Percentiles rank a stretch among this genome's conserved stretches.
phyloP scores from a whole-genome alignment of 2,888 invertebrate genomes.

The Sinotaia quadrata region DNA sequence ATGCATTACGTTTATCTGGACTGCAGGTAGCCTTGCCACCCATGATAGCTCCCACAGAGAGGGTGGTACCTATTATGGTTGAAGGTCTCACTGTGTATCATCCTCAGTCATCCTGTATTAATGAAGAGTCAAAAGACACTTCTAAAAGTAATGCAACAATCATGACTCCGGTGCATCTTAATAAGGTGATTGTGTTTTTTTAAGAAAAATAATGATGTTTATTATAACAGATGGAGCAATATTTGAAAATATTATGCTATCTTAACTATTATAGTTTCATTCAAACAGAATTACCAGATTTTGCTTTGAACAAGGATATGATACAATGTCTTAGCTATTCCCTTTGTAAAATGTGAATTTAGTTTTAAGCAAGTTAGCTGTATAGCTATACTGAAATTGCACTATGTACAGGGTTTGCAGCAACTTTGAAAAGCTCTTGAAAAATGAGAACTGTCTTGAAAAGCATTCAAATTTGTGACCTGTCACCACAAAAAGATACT shows the following conservation, averaged over 20 bases:
- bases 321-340: no score
- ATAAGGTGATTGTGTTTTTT: slow-evolving; percentile 2
- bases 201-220: no score
- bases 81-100: slow-evolving; percentile 13
- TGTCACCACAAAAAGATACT: no score
- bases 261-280: not conserved
- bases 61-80: slow-evolving; percentile 52
- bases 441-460: no score
- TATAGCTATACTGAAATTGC: no score
- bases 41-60: slow-evolving; percentile 34
- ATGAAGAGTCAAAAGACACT: not conserved
- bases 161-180: not conserved
- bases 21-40: slow-evolving; percentile 33
- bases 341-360: no score
- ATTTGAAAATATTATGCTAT: not conserved
- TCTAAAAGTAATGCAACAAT: not conserved
- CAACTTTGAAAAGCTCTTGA: no score
- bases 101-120: not conserved
- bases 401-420: no score
- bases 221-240: no score
- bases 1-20: not conserved
- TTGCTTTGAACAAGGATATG: not conserved
- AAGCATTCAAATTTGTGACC: no score
- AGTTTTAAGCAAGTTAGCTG: no score
- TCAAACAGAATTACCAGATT: not conserved